Percentiles rank a stretch among this genome's conserved stretches.
Evolutionary conservation across 2,113 vertebrate species (phyloP).

Genomic region (Eublepharis macularius): DNA sequence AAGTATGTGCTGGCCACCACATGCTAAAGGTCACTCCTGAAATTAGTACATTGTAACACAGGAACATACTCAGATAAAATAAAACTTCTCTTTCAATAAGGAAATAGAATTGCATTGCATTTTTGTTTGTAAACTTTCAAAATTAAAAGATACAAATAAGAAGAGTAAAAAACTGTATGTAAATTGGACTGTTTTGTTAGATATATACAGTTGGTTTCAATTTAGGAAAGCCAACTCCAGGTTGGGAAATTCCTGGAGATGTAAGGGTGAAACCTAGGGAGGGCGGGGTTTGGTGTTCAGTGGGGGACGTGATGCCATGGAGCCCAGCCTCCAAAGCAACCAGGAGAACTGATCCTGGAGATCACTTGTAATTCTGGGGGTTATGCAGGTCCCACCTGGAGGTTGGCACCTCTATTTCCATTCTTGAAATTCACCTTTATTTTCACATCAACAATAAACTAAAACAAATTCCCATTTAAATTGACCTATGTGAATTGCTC

Average conservation of each 20-base stretch:
- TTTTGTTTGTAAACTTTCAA: neutral
- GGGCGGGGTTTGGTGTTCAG: too few species aligned
- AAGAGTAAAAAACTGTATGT: neutral
- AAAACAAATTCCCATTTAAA: neutral
- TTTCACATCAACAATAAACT: neutral
- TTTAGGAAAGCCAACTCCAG: too few species aligned
- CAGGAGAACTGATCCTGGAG: too few species aligned
- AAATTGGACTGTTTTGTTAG: neutral
- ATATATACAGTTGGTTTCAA: neutral
- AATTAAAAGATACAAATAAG: neutral
- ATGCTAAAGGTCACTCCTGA: neutral
- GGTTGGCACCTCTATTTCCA: too few species aligned
- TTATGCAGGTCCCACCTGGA: too few species aligned
- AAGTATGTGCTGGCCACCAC: too few species aligned
- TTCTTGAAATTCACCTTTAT: neutral
- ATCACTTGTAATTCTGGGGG: too few species aligned
- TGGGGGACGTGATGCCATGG: too few species aligned
- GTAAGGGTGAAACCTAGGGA: too few species aligned
- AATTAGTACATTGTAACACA: neutral
- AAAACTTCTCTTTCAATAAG: neutral
- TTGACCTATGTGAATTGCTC: neutral
- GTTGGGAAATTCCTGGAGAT: too few species aligned
- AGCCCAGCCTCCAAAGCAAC: too few species aligned
- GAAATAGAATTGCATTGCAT: neutral
- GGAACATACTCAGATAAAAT: neutral